A percentile compares a stretch with the other conserved stretches of the same genome.
phyloP scores from a whole-genome alignment of 1,140 invertebrate species.

The Chymomyza costata region DNA sequence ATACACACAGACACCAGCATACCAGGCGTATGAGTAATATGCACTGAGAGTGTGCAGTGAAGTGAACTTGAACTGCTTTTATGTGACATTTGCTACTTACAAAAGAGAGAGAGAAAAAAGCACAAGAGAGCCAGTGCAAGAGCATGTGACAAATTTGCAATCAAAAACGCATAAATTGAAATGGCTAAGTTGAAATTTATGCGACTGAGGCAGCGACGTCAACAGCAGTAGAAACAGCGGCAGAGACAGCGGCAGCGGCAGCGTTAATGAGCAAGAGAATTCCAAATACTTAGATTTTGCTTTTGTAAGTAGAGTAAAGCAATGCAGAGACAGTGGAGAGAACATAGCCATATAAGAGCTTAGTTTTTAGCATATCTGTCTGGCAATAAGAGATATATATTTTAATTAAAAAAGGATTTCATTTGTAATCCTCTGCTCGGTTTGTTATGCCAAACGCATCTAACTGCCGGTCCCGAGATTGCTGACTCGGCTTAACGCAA shows the following conservation, averaged over 20 bases:
- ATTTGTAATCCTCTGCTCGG: conserved; percentile 52
- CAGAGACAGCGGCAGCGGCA: conserved; percentile 8
- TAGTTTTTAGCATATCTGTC: no score
- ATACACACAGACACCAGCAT: not conserved
- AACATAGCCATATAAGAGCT: conserved; percentile 18
- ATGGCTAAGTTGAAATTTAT: conserved; percentile 2
- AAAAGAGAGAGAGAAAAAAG: no score
- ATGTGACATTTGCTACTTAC: no score
- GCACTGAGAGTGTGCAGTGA: conserved; percentile 22
- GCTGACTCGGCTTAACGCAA: no score
- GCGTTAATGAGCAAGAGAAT: conserved; percentile 51
- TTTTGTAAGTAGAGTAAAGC: not conserved
- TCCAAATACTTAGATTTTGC: not conserved
- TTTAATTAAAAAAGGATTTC: conserved; percentile 74
- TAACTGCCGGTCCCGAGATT: conserved; percentile 36
- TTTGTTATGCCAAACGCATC: conserved; percentile 57
- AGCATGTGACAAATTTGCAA: conserved; percentile 62
- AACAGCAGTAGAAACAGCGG: no score
- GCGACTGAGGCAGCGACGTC: not conserved
- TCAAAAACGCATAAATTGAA: conserved; percentile 71
- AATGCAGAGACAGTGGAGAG: not conserved
- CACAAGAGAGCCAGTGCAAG: no score
- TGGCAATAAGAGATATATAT: conserved; percentile 54
- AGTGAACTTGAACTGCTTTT: conserved; percentile 22
- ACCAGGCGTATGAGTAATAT: conserved; percentile 55